phyloP scores from a whole-genome alignment of 2,113 vertebrate genomes.

The Anolis carolinensis region DNA sequence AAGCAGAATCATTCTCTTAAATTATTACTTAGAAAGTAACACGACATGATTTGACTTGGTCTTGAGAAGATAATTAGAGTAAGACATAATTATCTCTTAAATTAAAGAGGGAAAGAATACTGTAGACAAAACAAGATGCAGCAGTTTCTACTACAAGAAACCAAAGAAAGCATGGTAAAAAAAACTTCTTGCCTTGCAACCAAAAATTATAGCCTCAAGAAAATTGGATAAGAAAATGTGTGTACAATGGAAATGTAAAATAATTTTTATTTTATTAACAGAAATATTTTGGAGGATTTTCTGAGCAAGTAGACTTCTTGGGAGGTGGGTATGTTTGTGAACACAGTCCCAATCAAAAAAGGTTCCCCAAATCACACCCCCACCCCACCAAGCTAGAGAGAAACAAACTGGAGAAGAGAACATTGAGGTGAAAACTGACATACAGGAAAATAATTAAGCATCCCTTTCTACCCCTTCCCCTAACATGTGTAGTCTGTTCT shows the following conservation, averaged over 20 bases:
- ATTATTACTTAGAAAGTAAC: slow-evolving; percentile 8
- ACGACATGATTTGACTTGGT: not conserved
- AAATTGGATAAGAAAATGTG: not conserved
- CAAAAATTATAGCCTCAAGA: not conserved
- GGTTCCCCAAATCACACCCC: not conserved
- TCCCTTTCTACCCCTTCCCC: not conserved
- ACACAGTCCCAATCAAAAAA: not conserved
- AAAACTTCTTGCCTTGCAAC: too few species aligned
- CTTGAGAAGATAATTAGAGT: slow-evolving; percentile 3
- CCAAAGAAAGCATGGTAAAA: not conserved
- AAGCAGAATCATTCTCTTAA: slow-evolving; percentile 7
- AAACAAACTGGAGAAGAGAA: not conserved
- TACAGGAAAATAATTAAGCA: not conserved
- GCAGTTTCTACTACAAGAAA: not conserved
- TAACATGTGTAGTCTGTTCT: not conserved
- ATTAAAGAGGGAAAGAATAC: not conserved
- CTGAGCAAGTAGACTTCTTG: not conserved
- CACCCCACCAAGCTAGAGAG: not conserved
- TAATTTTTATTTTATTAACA: not conserved
- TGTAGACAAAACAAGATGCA: slow-evolving; percentile 8
- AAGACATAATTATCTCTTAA: slow-evolving; percentile 19
- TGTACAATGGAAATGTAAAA: not conserved
- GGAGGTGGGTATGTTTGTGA: not conserved
- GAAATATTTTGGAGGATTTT: not conserved
- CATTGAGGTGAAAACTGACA: not conserved